Base-by-base conservation (phyloP, 2,888 invertebrate species). In the Drosophila conformis region DNA sequence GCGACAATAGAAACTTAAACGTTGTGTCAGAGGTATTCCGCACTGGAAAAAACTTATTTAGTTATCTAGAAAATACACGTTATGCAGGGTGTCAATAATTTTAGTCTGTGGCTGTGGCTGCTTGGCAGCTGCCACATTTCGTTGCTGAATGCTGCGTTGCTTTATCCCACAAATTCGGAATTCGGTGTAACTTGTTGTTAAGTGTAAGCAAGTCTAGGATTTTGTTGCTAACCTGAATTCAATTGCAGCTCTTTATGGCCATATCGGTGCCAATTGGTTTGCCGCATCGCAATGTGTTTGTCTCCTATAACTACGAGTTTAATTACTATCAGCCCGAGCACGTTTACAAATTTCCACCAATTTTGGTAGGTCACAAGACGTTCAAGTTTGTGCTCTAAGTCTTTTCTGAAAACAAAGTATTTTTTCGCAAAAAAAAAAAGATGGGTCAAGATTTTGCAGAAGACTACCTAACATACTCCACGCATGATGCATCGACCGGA, bases 231-330 rank as follows among this genome's bases (percentile, higher is more conserved):
- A 60, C 21, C 0, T 27, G 8, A 38, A 18, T 62, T 7, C 27
- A 48, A 54, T 61, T 76, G 18, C 93, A 96, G 96, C 93, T 96
- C n/a, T 96, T 96, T 90, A 90, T 96, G 58, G 96, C 96, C 1
- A 94, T 96, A 76, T 95, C 96, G 0, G 94, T 96, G 36, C 96
- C 96, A 0, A 91, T 96, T 21, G 95, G 95, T 78, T 93, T 96
- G 13, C 95, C 95, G 0, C 95, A 95, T 80, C 95, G 95, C 72
- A 95, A 95, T 87, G 95, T 96, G 13, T 96, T 96, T 82, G 92
- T 96, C 25, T 96, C 96, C 0, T 96, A 96, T 90, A 96, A 96
- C 93, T 96, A 96, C 82, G 96, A 96, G 87, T 95, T 95, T 0
- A 95, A 95, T 89, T 96, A 96, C 92, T 93, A 92, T 74, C 92